Evolutionary conservation across 92 coral and sea anemone species (phyloP), one percentile per base, ranked within the genome.

Genomic region (Porites cylindrica): DNA sequence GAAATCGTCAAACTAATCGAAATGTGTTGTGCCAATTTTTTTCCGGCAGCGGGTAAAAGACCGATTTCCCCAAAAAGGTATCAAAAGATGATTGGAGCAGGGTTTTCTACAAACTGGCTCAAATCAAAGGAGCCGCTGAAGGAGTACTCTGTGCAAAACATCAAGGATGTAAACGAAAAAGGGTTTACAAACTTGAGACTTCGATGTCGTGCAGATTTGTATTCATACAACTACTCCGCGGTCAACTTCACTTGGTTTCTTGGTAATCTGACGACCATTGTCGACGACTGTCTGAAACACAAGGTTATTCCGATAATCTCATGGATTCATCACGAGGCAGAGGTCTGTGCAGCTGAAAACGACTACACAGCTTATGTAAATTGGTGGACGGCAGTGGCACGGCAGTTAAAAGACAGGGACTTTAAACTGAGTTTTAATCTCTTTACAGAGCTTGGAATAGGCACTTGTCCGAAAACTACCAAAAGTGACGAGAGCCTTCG

Each of bases 21-120:
- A 29, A 29, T 29, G 38, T 29, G 38, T 29, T 29, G 38, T 29
- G 38, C 38, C 38, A 29, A 29, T 29, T 29, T 29, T 29, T 29
- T 29, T 29, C 38, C 38, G 38, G 38, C 38, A 29, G 38, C 38
- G 38, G 38, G 38, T 29, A 29, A 29, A 29, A 1, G 38, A 29
- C 90, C 84, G 7, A 76, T 86, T 38, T 14, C 20, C 11, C 69
- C 93, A 32, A 38, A 11, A 52, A 59, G 59, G 10, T 93, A 93
- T 85, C 90, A 74, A 65, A 50, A 75, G 61, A 50, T 92, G 65
- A 72, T 86, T 20, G 88, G 88, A 17, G 90, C 91, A 23, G 96
- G 96, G 18, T 93, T 93, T 69, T 62, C 93, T 1, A 93, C 96
- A 53, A 93, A 93, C 85, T 93, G 89, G 84, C 90, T 93, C 77